Evolutionary conservation across 1,140 invertebrate species (phyloP), one percentile per base, ranked within the genome.

Genomic region (Pseudobourletiella spinata): DNA sequence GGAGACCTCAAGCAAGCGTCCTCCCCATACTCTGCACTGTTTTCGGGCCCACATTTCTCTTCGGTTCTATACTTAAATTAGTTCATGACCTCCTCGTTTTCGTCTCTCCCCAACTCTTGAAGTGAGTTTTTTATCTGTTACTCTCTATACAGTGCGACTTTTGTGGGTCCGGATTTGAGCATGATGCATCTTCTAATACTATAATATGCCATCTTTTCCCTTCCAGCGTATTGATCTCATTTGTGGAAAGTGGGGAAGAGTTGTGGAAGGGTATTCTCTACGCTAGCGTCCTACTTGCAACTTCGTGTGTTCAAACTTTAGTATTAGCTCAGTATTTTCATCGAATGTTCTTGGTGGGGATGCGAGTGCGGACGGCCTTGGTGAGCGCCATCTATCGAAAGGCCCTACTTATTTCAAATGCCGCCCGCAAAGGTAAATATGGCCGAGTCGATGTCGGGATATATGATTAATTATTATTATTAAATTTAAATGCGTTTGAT

Each of bases 311-410:
- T 20, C 92, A 98, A 77, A 97, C 95, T 0, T 73, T 98, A 48
- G 77, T 97, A 8, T 75, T 97, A 15, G 83, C 87, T 0, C 90
- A 93, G 66, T 95, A 95, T 76, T 94, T 94, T 75, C 85, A 91
- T 71, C 80, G 86, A 39, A 94, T 95, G 88, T 91, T 90, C 71
- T 76, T 94, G 29, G 86, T 97, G 25, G 95, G 94, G 6, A 84
- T 98, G 78, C 82, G 90, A 43, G 86, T 98, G 66, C 79, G 95
- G 63, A 95, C 94, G 0, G 86, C 91, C 0, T 76, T 98, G 24
- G 93, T 94, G 6, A 89, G 91, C 66, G 84, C 91, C 55, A 90
- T 99, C 67, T 99, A 98, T 74, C 82, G 86, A 71, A 99, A 98
- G 65, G 66, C 73, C 18, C 74, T 91, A 44, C 77, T 82, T 50